phyloP scores from a whole-genome alignment of 2,888 invertebrate genomes.

The Heliconius cydno region DNA sequence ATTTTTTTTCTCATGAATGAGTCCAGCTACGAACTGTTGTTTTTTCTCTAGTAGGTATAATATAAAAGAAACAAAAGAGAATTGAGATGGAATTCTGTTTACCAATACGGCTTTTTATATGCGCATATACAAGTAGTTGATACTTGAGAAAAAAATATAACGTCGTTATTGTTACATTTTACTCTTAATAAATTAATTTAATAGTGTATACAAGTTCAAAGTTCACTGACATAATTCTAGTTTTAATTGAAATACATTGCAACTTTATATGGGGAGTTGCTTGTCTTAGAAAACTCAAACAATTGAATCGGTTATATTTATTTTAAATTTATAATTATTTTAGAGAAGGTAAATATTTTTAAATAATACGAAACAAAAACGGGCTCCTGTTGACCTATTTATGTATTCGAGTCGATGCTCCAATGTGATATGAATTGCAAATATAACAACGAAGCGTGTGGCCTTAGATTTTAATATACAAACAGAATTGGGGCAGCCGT shows the following conservation, averaged over 20 bases:
- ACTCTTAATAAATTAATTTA: neutral
- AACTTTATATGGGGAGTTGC: too few relatives aligned
- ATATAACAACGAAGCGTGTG: conserved; percentile 42
- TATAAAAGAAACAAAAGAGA: conserved; percentile 36
- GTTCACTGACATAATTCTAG: neutral
- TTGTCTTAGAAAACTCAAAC: neutral
- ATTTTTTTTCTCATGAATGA: conserved; percentile 39
- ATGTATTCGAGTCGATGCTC: conserved; percentile 16
- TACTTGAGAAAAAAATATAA: neutral
- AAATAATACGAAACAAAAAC: conserved; percentile 1
- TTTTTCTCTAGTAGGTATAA: conserved; percentile 33
- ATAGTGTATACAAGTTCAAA: neutral
- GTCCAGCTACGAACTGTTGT: conserved; percentile 31
- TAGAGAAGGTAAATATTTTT: neutral
- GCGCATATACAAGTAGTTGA: conserved; percentile 3
- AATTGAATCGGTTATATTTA: too few relatives aligned
- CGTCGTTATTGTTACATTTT: neutral
- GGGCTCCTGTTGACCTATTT: conserved; percentile 38
- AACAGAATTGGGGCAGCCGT: conserved; percentile 44
- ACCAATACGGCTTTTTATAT: conserved; percentile 18
- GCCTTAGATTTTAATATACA: conserved; percentile 47
- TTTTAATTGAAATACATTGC: neutral
- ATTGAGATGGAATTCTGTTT: conserved; percentile 27
- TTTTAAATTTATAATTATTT: neutral
- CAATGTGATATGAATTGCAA: conserved; percentile 42